phyloP scores from a whole-genome alignment of 2,113 vertebrate species.

The Globicephala melas region DNA sequence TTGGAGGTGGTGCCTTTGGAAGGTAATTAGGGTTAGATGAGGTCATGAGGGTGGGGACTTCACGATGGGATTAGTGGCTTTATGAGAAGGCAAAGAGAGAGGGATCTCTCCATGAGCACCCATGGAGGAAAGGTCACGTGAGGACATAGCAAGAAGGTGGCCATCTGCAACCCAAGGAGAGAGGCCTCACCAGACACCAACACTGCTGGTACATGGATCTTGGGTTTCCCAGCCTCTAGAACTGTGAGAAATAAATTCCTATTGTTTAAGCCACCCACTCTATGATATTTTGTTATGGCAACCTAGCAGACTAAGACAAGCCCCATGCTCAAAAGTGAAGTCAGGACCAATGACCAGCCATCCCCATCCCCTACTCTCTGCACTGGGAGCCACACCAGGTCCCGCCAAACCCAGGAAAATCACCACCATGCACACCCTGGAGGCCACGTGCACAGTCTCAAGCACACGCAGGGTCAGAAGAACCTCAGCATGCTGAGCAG shows the following conservation, averaged over 20 bases:
- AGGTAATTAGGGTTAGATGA: not conserved
- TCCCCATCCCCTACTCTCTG: not conserved
- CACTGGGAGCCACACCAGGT: not conserved
- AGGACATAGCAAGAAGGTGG: not conserved
- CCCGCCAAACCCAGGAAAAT: not conserved
- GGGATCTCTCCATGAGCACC: not conserved
- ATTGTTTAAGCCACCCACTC: not conserved
- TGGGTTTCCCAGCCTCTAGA: not conserved
- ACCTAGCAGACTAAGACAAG: not conserved
- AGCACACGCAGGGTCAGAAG: not conserved
- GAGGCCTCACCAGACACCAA: not conserved
- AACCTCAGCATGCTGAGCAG: slow-evolving; percentile 42
- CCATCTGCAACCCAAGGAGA: not conserved
- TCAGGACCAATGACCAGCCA: not conserved
- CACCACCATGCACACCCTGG: not conserved
- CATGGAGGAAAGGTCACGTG: not conserved
- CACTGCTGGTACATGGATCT: not conserved
- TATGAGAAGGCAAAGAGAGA: not conserved
- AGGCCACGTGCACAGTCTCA: not conserved
- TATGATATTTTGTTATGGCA: not conserved
- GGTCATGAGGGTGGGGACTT: not conserved
- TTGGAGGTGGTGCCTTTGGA: not conserved
- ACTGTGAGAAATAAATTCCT: not conserved
- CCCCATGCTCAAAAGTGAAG: not conserved
- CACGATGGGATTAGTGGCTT: not conserved